A percentile compares a stretch with the other conserved stretches of the same genome.
Conservation (phyloP, 2,797 vertebrate species). For the Morelia viridis region DNA sequence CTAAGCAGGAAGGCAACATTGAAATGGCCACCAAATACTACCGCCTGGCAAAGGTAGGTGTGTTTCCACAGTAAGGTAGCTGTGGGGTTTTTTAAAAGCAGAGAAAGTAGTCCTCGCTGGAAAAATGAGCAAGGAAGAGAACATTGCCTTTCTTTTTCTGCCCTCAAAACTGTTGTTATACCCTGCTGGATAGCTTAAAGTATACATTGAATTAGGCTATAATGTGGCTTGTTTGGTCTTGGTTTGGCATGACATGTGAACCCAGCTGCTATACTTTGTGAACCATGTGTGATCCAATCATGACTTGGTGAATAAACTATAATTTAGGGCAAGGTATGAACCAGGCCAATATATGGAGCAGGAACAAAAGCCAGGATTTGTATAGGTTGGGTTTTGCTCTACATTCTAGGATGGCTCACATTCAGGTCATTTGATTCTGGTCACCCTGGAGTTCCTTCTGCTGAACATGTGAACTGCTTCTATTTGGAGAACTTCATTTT, state of each 20-base stretch:
- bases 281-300: neutral
- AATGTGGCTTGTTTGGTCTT: neutral
- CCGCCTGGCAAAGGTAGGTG: constrained; percentile 81
- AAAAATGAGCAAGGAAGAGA: neutral
- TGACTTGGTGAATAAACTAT: neutral
- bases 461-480: no score
- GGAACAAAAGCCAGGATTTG: neutral
- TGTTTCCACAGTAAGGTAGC: no score
- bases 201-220: neutral
- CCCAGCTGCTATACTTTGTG: neutral
- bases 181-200: neutral
- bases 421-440: neutral
- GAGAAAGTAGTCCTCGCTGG: neutral
- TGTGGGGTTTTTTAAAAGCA: neutral
- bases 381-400: neutral
- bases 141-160: neutral
- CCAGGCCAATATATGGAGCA: neutral
- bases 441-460: no score
- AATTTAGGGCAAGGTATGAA: neutral
- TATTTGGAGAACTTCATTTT: neutral
- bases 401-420: neutral
- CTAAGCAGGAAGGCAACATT: constrained; percentile 81
- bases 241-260: neutral
- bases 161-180: neutral
- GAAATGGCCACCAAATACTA: constrained; percentile 78